Evolutionary conservation across 2,888 invertebrate species (phyloP).

Genomic region (Busseola fusca): DNA sequence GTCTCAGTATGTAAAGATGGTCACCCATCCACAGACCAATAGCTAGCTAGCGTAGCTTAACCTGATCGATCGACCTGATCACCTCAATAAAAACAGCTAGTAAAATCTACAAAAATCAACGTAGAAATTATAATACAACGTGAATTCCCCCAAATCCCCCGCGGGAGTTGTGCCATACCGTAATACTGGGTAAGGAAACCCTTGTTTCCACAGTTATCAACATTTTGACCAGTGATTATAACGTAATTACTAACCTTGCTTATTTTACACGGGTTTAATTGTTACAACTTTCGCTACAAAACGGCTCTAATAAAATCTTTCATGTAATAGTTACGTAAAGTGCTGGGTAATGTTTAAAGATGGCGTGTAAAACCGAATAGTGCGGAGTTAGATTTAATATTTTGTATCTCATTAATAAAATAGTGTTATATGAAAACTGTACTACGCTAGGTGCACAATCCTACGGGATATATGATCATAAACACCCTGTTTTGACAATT

Average conservation of each 20-base stretch:
- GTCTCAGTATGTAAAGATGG: too few relatives aligned
- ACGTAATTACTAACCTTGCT: conserved; percentile 62
- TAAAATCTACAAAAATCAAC: conserved; percentile 50
- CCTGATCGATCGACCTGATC: too few relatives aligned
- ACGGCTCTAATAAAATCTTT: conserved; percentile 58
- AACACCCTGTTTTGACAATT: neutral
- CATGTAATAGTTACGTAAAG: conserved; percentile 35
- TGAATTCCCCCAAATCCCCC: conserved; percentile 59
- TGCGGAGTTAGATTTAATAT: conserved; percentile 2
- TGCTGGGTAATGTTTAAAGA: conserved; percentile 35
- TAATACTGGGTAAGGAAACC: conserved; percentile 57
- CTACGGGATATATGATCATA: too few relatives aligned
- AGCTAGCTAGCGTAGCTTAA: too few relatives aligned
- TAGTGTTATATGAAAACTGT: neutral
- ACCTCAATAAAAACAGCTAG: conserved; percentile 43
- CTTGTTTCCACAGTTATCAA: conserved; percentile 65
- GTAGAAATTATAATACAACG: conserved; percentile 55
- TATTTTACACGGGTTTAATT: conserved; percentile 62
- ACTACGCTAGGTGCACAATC: neutral
- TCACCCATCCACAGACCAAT: too few relatives aligned
- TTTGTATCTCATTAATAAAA: neutral
- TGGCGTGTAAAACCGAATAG: conserved; percentile 4
- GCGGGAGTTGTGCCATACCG: conserved; percentile 58
- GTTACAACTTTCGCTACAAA: conserved; percentile 64
- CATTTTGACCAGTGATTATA: conserved; percentile 66